Evolutionary conservation across 2,797 vertebrate genomes (phyloP).

Genomic region (Bradypodion ventrale): DNA sequence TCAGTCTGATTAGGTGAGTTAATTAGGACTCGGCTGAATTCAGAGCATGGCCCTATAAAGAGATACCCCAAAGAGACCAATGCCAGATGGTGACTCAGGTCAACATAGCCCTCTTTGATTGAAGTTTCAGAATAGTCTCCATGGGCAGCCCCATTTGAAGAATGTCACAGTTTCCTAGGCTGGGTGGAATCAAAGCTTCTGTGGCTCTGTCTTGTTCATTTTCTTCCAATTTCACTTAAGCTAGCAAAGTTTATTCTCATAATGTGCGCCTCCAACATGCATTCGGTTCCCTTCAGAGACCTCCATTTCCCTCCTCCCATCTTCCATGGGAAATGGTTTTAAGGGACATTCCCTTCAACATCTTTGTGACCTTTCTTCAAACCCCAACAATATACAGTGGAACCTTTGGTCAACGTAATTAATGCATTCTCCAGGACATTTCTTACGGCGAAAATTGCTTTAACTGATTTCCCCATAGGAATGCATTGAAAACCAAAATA

Average conservation of each 20-base stretch:
- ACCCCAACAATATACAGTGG: too few species aligned
- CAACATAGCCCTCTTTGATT: not conserved
- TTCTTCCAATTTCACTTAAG: not conserved
- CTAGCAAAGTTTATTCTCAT: not conserved
- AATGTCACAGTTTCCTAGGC: not conserved
- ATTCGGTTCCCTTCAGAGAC: too few species aligned
- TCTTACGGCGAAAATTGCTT: too few species aligned
- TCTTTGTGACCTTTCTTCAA: not conserved
- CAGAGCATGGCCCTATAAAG: too few species aligned
- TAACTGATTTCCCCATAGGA: too few species aligned
- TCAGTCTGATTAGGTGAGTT: too few species aligned
- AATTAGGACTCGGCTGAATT: too few species aligned
- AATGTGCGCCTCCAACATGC: too few species aligned
- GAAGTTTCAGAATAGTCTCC: not conserved
- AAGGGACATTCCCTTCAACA: rapidly evolving
- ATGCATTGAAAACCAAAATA: too few species aligned
- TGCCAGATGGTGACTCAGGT: not conserved
- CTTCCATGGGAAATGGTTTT: rapidly evolving
- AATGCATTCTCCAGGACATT: too few species aligned
- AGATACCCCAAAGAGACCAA: too few species aligned
- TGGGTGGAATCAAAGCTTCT: not conserved
- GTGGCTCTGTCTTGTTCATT: not conserved
- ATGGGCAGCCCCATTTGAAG: not conserved
- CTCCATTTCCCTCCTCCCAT: not conserved
- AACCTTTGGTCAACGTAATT: too few species aligned